These are phyloP conservation scores for Tragulus kanchil DNA, from an alignment of 2,113 vertebrate genomes.

Conservation along the genomic window DNA sequence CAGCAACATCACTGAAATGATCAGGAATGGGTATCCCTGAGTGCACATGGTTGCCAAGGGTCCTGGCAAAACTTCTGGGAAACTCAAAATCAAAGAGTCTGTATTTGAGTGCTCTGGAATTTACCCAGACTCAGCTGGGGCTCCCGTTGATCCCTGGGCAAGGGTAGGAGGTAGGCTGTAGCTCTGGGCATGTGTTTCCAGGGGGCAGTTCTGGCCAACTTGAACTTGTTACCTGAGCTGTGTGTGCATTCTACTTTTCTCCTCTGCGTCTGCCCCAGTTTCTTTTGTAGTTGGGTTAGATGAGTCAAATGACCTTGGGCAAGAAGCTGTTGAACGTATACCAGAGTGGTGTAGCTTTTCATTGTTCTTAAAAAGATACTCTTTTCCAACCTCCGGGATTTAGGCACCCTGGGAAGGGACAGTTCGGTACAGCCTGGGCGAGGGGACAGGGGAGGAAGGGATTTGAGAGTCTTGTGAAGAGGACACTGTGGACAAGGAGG, in stretches of 20 bases:
- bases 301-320: conserved; percentile 72
- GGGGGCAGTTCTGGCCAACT: neutral
- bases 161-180: neutral
- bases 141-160: neutral
- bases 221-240: conserved; percentile 70
- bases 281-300: conserved; percentile 42
- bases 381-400: conserved; percentile 61
- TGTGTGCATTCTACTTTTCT: neutral
- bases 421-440: neutral
- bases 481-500: neutral
- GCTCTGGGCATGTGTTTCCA: neutral
- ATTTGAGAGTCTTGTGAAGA: neutral
- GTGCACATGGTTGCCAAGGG: neutral
- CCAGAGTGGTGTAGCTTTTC: conserved; percentile 68
- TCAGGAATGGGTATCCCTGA: neutral
- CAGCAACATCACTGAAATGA: neutral
- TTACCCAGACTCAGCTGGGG: neutral
- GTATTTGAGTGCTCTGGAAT: neutral
- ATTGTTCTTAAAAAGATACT: conserved; percentile 69
- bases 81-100: neutral
- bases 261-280: conserved; percentile 70
- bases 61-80: neutral
- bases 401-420: neutral
- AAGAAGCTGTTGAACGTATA: neutral
- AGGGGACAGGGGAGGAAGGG: neutral